Percentiles rank a stretch among this genome's conserved stretches.
Conservation (phyloP, 2,888 invertebrate genomes). For the Ganaspis brasiliensis region DNA sequence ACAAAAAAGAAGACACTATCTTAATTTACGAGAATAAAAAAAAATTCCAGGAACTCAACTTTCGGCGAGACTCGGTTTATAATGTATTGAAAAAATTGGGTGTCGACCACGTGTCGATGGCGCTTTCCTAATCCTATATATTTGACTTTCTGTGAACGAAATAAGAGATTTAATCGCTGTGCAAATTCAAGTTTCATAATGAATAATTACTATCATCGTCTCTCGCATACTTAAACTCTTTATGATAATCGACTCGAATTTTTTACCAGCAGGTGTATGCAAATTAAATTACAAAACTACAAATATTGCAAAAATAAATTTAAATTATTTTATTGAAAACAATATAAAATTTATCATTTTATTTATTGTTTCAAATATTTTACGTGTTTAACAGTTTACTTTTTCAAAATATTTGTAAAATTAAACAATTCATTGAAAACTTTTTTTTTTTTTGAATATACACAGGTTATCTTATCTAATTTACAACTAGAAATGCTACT, state of each 20-base stretch:
- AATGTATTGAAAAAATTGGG: background rate
- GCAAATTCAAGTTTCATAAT: slow-evolving; percentile 36
- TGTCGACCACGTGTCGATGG: slow-evolving; percentile 13
- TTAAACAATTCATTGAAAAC: too few relatives aligned
- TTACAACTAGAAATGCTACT: too few relatives aligned
- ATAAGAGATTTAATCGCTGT: slow-evolving; percentile 3
- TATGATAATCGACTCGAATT: slow-evolving; percentile 22
- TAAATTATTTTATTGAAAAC: too few relatives aligned
- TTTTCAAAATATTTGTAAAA: too few relatives aligned
- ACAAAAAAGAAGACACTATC: background rate
- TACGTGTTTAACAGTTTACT: too few relatives aligned
- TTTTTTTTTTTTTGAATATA: too few relatives aligned
- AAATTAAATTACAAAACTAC: background rate
- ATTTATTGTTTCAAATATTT: too few relatives aligned
- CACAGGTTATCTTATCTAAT: too few relatives aligned
- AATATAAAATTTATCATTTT: too few relatives aligned
- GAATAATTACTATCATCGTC: slow-evolving; percentile 39
- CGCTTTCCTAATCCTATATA: background rate
- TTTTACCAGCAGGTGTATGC: background rate
- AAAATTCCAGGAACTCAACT: slow-evolving; percentile 8
- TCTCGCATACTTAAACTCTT: slow-evolving; percentile 20
- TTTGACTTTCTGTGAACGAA: slow-evolving; percentile 3
- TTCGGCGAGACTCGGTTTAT: background rate
- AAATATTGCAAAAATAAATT: background rate
- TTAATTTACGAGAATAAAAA: background rate